Evolutionary conservation across 92 coral and sea anemone species (phyloP).

Genomic region (Zoanthus gigantus): DNA sequence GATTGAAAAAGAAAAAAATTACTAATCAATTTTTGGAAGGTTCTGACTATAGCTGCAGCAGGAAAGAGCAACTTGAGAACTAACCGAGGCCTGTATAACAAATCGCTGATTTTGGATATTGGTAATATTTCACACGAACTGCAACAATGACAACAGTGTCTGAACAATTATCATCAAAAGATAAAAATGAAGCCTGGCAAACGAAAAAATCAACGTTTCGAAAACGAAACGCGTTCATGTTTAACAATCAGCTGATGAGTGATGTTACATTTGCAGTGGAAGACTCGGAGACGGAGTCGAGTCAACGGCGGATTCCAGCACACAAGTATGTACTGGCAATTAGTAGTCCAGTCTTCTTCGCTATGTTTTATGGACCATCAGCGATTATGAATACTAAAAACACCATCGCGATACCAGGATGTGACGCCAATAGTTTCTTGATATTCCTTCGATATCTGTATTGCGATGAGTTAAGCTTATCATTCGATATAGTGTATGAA

Average conservation of each 20-base stretch:
- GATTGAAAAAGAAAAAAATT: background rate
- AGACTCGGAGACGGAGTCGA: conserved; percentile 17
- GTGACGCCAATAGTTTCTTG: conserved; percentile 41
- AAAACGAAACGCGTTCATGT: conserved; percentile 39
- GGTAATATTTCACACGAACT: background rate
- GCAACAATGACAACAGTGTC: background rate
- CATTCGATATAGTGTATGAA: conserved; percentile 29
- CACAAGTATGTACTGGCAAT: conserved; percentile 39
- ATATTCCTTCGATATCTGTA: conserved; percentile 28
- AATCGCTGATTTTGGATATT: background rate
- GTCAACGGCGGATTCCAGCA: conserved; percentile 18
- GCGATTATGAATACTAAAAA: conserved; percentile 3
- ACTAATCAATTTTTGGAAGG: background rate
- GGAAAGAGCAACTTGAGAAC: background rate
- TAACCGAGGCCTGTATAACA: background rate
- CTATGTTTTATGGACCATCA: conserved; percentile 25
- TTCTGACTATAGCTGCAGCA: background rate
- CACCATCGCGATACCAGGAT: conserved; percentile 16
- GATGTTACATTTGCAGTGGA: conserved; percentile 12
- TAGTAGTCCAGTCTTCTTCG: conserved; percentile 28
- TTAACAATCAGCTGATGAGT: conserved; percentile 48
- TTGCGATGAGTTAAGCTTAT: conserved; percentile 24
- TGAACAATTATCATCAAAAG: background rate
- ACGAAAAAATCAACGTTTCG: conserved; percentile 16
- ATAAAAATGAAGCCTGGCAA: conserved; percentile 18